Conservation (phyloP, 2,888 invertebrate species). For the Nemapogon koenigi region DNA sequence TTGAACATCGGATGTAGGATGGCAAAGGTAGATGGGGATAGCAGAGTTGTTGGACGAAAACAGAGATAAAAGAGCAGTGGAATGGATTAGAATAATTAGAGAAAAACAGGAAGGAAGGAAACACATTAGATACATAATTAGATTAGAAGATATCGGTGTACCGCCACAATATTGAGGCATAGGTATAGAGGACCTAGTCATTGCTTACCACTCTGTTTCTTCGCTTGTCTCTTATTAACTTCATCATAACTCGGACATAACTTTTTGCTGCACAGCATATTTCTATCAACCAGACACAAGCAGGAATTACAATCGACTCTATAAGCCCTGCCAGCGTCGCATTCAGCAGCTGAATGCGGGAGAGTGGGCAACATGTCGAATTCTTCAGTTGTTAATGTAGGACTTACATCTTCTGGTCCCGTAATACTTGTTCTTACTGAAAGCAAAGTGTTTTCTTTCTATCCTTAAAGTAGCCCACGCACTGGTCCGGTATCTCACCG, state of each 20-base stretch:
- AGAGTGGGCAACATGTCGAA: conserved; percentile 20
- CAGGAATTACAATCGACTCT: conserved; percentile 38
- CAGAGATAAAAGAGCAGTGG: too few species aligned
- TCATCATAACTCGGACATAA: conserved; percentile 31
- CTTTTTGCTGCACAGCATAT: conserved; percentile 30
- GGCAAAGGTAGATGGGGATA: too few species aligned
- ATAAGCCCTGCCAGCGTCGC: conserved; percentile 30
- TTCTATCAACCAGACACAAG: conserved; percentile 26
- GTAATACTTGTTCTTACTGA: too few species aligned
- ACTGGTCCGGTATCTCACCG: too few species aligned
- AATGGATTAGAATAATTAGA: too few species aligned
- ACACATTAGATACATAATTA: too few species aligned
- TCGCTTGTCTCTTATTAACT: conserved; percentile 26
- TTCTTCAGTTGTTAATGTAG: conserved; percentile 16
- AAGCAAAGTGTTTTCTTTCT: too few species aligned
- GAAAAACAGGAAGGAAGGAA: too few species aligned
- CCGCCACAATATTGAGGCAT: not conserved
- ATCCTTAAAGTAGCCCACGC: too few species aligned
- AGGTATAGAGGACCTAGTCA: not conserved
- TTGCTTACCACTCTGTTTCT: conserved; percentile 28
- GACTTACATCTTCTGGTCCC: conserved; percentile 20
- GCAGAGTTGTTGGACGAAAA: too few species aligned
- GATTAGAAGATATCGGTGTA: too few species aligned
- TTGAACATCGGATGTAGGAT: too few species aligned
- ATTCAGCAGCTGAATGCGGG: conserved; percentile 23